Base-by-base conservation (phyloP, 2,888 invertebrate species). In the Thymelicus sylvestris region DNA sequence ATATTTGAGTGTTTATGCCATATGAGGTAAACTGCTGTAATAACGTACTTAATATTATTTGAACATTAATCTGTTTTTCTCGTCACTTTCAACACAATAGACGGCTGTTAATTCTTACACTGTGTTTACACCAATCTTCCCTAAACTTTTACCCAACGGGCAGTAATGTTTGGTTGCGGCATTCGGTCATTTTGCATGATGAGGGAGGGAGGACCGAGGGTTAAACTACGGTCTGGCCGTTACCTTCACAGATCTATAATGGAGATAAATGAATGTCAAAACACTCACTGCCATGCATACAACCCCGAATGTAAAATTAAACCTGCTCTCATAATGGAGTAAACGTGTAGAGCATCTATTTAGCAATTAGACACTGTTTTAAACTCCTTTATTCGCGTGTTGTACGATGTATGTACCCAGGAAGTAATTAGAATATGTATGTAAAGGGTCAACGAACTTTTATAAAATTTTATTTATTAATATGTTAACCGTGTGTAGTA, bases 251-350 rank as follows among this genome's bases (percentile, higher is more conserved):
- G 87, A 89, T 89, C 87, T 87, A 79, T 89, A 92, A 93, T 92
- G 86, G 89, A 92, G 92, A 93, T 91, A 91, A 92, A 93, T 92
- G 89, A 87, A 89, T 89, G 92, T 89, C 92, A 91, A 90, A 91
- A 87, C 83, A 86, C 86, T 89, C 85, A 87, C 86, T 85, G 86
- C 85, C 79, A 78, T 79, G 79, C 78, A 76, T 74, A 74, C 55
- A 71, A 67, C 66, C 75, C 77, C 80, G 83, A 87, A 89, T 88
- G 87, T 88, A 87, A 90, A 90, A 90, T 89, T 86, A 87, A 85
- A 83, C 85, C 85, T 87, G 85, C 83, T 81, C 82, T 79, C 78
- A 72, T 92, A 93, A 93, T 93, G 93, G 92, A 91, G 84, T 88
- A 87, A 90, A 79, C 92, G 85, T 92, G 93, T 93, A 89, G 79